Conservation (phyloP, 2,113 vertebrate genomes). For the Aphyosemion australe region DNA sequence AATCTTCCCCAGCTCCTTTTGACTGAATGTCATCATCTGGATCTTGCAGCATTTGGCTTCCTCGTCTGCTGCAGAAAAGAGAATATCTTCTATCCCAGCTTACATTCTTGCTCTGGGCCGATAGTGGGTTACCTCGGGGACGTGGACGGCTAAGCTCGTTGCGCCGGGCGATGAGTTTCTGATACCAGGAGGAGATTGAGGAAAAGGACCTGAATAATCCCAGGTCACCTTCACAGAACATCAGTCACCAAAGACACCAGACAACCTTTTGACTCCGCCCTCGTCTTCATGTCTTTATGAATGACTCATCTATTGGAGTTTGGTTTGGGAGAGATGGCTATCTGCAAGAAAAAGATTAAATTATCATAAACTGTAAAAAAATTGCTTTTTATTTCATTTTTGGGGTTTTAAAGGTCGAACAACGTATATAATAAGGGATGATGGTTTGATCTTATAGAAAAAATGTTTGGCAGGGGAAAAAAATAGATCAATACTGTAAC, state of each 20-base stretch:
- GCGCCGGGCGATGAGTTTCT: constrained; percentile 53
- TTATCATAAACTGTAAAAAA: too few relatives aligned
- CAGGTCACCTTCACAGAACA: constrained; percentile 69
- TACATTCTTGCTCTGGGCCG: constrained; percentile 34
- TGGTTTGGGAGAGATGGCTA: too few relatives aligned
- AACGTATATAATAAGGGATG: too few relatives aligned
- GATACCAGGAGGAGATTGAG: constrained; percentile 65
- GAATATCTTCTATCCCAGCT: constrained; percentile 33
- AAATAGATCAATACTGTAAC: too few relatives aligned
- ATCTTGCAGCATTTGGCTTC: constrained; percentile 13
- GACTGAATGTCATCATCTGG: constrained; percentile 30
- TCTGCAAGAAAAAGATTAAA: too few relatives aligned
- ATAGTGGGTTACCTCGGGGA: constrained; percentile 43
- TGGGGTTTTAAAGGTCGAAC: too few relatives aligned
- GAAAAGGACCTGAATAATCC: constrained; percentile 62
- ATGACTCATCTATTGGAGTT: too few relatives aligned
- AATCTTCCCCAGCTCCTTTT: constrained; percentile 3
- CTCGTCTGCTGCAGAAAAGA: constrained; percentile 18
- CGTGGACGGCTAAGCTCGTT: constrained; percentile 58
- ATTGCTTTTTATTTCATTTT: too few relatives aligned
- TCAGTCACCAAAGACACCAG: constrained; percentile 24
- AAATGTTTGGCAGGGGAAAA: too few relatives aligned
- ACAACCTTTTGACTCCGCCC: constrained; percentile 1
- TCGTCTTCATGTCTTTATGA: background rate
- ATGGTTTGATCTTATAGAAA: too few relatives aligned